Conservation (phyloP, 2,113 vertebrate genomes). For the Lagopus muta region DNA sequence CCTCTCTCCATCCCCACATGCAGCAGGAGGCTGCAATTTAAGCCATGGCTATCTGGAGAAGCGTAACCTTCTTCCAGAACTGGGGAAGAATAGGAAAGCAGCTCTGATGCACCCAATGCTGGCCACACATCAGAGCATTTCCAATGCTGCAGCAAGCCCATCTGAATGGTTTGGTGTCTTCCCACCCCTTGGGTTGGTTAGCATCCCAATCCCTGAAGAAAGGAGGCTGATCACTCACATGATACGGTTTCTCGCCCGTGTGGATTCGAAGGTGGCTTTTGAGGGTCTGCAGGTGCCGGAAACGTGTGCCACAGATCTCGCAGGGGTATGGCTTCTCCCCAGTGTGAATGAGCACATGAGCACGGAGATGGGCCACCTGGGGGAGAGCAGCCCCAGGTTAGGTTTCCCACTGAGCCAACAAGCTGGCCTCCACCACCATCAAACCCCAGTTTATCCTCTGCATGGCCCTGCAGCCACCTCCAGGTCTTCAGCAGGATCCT, state of each 20-base stretch:
- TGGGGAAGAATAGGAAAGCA: background rate
- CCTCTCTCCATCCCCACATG: background rate
- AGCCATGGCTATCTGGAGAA: slow-evolving; percentile 20
- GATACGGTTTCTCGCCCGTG: slow-evolving; percentile 98
- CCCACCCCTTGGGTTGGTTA: background rate
- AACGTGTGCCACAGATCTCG: slow-evolving; percentile 97
- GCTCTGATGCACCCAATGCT: background rate
- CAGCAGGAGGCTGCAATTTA: background rate
- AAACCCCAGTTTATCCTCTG: background rate
- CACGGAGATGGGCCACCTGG: slow-evolving; percentile 96
- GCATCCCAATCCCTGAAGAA: background rate
- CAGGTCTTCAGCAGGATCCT: background rate
- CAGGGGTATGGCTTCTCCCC: slow-evolving; percentile 98
- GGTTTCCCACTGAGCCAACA: background rate
- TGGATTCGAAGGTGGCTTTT: slow-evolving; percentile 99
- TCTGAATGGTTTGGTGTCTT: accelerated
- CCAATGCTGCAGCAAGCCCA: background rate
- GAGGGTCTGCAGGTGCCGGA: slow-evolving; percentile 95
- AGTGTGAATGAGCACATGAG: slow-evolving; percentile 96
- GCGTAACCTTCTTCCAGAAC: slow-evolving; percentile 29
- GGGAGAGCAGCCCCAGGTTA: background rate
- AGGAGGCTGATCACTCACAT: slow-evolving; percentile 81
- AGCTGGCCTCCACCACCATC: accelerated
- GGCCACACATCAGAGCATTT: background rate
- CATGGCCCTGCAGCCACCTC: background rate